Conservation (phyloP, 2,888 invertebrate species). For the Mayetiola destructor region DNA sequence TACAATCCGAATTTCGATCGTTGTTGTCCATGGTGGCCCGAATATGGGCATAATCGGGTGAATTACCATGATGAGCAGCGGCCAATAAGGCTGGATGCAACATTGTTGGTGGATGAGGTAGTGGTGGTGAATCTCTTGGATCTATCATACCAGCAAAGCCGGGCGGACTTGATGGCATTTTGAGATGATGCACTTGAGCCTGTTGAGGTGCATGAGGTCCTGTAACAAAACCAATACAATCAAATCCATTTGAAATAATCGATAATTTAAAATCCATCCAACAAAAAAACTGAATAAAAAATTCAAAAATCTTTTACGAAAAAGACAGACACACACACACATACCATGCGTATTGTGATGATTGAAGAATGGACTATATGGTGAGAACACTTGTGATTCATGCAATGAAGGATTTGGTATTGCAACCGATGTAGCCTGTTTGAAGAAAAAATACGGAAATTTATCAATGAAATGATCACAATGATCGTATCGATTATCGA, state of each 20-base stretch:
- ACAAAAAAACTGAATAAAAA: no score
- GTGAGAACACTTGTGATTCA: constrained; percentile 85
- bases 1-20: constrained; percentile 79
- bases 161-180: constrained; percentile 38
- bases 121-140: constrained; percentile 67
- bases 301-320: no score
- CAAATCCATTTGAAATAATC: no score
- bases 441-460: neutral
- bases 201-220: constrained; percentile 34
- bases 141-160: constrained; percentile 49
- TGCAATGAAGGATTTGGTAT: constrained; percentile 92
- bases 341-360: constrained; percentile 40
- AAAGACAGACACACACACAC: no score
- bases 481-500: no score
- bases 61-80: constrained; percentile 65
- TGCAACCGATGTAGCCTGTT: constrained; percentile 75
- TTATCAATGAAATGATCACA: no score
- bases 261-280: no score
- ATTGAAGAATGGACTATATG: constrained; percentile 80
- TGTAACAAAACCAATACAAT: no score
- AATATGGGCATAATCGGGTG: constrained; percentile 64
- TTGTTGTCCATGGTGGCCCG: constrained; percentile 57
- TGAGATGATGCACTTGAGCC: constrained; percentile 32
- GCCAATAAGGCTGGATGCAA: constrained; percentile 74
- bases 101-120: constrained; percentile 71